Evolutionary conservation across 2,113 vertebrate species (phyloP).

Genomic region (Bubo bubo): DNA sequence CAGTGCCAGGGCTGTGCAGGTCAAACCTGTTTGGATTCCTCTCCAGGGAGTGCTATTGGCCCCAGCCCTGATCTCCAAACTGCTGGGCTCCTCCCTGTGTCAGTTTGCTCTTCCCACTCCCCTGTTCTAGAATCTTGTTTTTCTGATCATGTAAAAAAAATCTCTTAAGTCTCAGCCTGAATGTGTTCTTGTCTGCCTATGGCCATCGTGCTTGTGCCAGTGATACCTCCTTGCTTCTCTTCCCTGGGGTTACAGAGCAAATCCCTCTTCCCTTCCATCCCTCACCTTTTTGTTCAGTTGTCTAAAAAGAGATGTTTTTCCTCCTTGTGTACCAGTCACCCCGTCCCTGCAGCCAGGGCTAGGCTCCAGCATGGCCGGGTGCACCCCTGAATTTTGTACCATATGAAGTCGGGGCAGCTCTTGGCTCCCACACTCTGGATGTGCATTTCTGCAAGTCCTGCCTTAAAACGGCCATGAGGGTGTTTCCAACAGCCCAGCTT

Average conservation of each 20-base stretch:
- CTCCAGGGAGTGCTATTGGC: not conserved
- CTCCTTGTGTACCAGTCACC: rapidly evolving
- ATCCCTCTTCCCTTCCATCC: too few relatives aligned
- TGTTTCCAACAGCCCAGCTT: not conserved
- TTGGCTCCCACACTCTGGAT: rapidly evolving
- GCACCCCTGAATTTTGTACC: not conserved
- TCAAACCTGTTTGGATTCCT: not conserved
- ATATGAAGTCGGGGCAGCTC: rapidly evolving
- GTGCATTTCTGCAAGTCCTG: not conserved
- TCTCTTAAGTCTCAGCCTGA: not conserved
- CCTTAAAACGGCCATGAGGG: rapidly evolving
- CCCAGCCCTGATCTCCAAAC: not conserved
- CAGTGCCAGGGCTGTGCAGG: not conserved
- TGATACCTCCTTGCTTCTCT: not conserved
- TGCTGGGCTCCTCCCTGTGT: not conserved
- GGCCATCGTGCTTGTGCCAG: not conserved
- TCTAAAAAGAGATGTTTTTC: not conserved
- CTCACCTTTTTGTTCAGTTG: too few relatives aligned
- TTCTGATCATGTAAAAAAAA: not conserved
- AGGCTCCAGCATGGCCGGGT: rapidly evolving
- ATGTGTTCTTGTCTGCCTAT: too few relatives aligned
- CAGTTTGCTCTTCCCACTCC: not conserved
- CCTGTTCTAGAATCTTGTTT: not conserved
- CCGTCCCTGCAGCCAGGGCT: not conserved
- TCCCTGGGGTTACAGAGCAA: not conserved